Base-by-base conservation (phyloP, 53 echinoderm and acorn worm species). In the Mesocentrotus franciscanus region DNA sequence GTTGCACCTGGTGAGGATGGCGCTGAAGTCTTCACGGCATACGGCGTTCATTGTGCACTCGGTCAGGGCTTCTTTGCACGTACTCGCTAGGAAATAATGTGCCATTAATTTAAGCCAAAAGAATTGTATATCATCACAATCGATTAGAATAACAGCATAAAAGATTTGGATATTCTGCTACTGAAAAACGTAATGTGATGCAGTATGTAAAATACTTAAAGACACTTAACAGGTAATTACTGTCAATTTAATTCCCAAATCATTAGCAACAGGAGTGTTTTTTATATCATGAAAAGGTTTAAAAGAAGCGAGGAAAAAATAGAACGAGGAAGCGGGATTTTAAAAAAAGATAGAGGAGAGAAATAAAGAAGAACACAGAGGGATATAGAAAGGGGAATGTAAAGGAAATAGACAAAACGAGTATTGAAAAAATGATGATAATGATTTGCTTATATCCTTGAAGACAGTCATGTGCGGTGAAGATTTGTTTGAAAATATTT, bases 41-140 rank as follows among this genome's bases (percentile, higher is more conserved):
- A 95, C 87, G 35, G 33, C 42, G 85, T 97, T 95, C 10, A 30
- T 60, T 29, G 92, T 97, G 79, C 97, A 97, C 32, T 78, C 33
- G 56, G 72, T 78, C 20, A 97, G 85, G 20, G 97, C 97, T 55
- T 91, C 62, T 11, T 92, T 75, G 64, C 97, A 97, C 0, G 97
- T 97, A 74, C 97, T 96, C 79, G 93, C 97, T 96, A 71, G 74
- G 24, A 35, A 24, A 90, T 60, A 27, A 61, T 1, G 35, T 10
- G 49, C 56, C 55, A 56, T 32, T 12, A 49, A 49, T 49, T 4
- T 4, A 49, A 49, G 49, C 49, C 49, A 49, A 49, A 0, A 71
- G 9, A 5, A 49, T 49, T 49, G 4, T 4, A 49, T 49, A 49
- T 49, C 49, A 2, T 49, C 6, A 49, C 49, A 6, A 49, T 49